Percentiles rank a stretch among this genome's conserved stretches.
phyloP scores from a whole-genome alignment of 2,888 invertebrate genomes.

The Luperina testacea region DNA sequence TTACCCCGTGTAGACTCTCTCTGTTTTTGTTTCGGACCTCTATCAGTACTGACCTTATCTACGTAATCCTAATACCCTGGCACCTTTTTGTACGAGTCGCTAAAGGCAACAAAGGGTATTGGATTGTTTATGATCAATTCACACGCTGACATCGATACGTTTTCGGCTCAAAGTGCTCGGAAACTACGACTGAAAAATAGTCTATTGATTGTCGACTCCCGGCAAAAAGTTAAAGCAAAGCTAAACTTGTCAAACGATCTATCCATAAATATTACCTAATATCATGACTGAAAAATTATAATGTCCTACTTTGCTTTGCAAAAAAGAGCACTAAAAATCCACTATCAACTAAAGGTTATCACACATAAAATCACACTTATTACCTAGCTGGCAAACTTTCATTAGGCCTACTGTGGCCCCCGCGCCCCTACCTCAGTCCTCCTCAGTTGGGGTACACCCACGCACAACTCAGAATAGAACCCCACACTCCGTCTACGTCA shows the following conservation, averaged over 20 bases:
- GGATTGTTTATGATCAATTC: slow-evolving; percentile 24
- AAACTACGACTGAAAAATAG: neutral
- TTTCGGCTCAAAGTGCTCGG: slow-evolving; percentile 1
- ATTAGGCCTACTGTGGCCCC: slow-evolving; percentile 58
- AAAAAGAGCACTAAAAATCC: slow-evolving; percentile 16
- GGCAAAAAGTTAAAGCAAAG: neutral
- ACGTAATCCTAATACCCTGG: slow-evolving; percentile 29
- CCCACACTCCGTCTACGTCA: slow-evolving; percentile 72
- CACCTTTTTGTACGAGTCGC: slow-evolving; percentile 37
- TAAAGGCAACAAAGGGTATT: slow-evolving; percentile 14
- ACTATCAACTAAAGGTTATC: slow-evolving; percentile 12
- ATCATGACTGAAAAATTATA: neutral
- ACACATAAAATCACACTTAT: slow-evolving; percentile 48
- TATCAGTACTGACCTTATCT: slow-evolving; percentile 45
- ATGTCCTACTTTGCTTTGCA: neutral
- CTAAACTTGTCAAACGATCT: neutral
- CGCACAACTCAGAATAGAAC: slow-evolving; percentile 74
- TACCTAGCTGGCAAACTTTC: slow-evolving; percentile 60
- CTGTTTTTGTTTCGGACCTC: slow-evolving; percentile 48
- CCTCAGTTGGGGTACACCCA: slow-evolving; percentile 64
- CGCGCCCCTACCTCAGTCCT: slow-evolving; percentile 32
- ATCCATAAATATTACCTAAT: neutral
- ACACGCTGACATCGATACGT: slow-evolving; percentile 15
- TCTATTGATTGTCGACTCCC: neutral
- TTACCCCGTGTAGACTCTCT: slow-evolving; percentile 23